These are phyloP conservation scores for Tromatobia lineatoria DNA, from an alignment of 2,888 invertebrate genomes.

Conservation along the genomic window DNA sequence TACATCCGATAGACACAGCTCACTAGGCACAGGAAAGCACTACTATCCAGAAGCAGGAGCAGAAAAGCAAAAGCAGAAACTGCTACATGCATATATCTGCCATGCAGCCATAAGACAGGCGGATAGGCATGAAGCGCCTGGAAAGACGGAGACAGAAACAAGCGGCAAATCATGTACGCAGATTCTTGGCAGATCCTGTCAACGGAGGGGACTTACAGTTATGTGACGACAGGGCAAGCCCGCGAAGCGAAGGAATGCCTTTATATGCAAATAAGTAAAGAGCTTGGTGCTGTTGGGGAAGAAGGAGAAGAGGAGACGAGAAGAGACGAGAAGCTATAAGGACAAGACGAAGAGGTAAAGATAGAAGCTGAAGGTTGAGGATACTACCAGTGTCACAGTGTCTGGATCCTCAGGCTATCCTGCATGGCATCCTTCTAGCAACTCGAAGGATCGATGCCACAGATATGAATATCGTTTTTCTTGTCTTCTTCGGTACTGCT, in stretches of 20 bases:
- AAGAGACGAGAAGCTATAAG: conserved; percentile 50
- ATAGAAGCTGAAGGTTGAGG: conserved; percentile 69
- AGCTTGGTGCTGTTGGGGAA: conserved; percentile 66
- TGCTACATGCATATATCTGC: conserved; percentile 1
- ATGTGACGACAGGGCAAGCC: conserved; percentile 80
- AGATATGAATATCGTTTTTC: conserved; percentile 79
- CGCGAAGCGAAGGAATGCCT: conserved; percentile 83
- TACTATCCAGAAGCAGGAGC: not conserved
- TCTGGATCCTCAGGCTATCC: conserved; percentile 32
- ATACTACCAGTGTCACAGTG: conserved; percentile 43
- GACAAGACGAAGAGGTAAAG: conserved; percentile 56
- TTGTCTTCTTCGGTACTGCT: conserved; percentile 45
- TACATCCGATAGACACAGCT: conserved; percentile 31
- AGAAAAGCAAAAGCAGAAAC: conserved; percentile 33
- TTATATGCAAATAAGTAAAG: conserved; percentile 84
- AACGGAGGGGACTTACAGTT: conserved; percentile 83
- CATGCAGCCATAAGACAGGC: conserved; percentile 14
- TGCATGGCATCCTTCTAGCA: conserved; percentile 10
- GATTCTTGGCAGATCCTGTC: conserved; percentile 85
- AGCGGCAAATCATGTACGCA: conserved; percentile 83
- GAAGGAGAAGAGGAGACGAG: conserved; percentile 43
- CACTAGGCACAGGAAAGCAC: not conserved
- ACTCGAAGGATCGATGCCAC: conserved; percentile 67
- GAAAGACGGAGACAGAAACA: conserved; percentile 53
- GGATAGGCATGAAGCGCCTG: conserved; percentile 6